Percentiles rank a stretch among this genome's conserved stretches.
phyloP scores from a whole-genome alignment of 2,888 invertebrate genomes.

The Agrochola litura region DNA sequence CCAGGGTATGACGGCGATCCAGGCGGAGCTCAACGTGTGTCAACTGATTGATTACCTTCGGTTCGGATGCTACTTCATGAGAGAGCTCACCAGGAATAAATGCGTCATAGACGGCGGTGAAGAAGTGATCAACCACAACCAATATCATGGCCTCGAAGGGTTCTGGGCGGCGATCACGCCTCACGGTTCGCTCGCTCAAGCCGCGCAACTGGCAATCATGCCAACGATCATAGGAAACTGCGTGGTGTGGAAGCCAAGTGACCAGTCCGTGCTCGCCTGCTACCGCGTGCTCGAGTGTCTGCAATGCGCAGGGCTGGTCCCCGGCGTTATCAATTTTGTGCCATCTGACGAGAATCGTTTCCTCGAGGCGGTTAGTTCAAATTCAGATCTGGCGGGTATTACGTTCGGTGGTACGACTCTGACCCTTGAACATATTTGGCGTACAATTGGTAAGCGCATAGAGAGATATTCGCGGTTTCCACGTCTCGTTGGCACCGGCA shows the following conservation, averaged over 20 bases:
- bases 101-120: constrained; percentile 94
- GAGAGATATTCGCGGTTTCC: constrained; percentile 95
- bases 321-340: constrained; percentile 97
- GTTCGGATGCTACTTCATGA: constrained; percentile 93
- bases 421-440: constrained; percentile 96
- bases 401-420: constrained; percentile 98
- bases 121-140: constrained; percentile 93
- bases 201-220: constrained; percentile 97
- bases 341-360: constrained; percentile 97
- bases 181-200: constrained; percentile 99
- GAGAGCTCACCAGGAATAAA: constrained; percentile 94
- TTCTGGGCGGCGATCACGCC: constrained; percentile 98
- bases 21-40: constrained; percentile 98
- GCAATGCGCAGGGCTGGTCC: constrained; percentile 96
- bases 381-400: constrained; percentile 95
- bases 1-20: constrained; percentile 96
- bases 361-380: constrained; percentile 95
- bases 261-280: constrained; percentile 97
- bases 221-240: constrained; percentile 96
- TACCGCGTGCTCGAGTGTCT: constrained; percentile 96
- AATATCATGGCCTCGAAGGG: constrained; percentile 96
- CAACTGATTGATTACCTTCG: constrained; percentile 97
- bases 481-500: constrained; percentile 96
- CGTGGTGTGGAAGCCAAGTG: constrained; percentile 98
- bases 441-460: constrained; percentile 95